Evolutionary conservation across 2,888 invertebrate species (phyloP).

Genomic region (Poecilus cupreus): DNA sequence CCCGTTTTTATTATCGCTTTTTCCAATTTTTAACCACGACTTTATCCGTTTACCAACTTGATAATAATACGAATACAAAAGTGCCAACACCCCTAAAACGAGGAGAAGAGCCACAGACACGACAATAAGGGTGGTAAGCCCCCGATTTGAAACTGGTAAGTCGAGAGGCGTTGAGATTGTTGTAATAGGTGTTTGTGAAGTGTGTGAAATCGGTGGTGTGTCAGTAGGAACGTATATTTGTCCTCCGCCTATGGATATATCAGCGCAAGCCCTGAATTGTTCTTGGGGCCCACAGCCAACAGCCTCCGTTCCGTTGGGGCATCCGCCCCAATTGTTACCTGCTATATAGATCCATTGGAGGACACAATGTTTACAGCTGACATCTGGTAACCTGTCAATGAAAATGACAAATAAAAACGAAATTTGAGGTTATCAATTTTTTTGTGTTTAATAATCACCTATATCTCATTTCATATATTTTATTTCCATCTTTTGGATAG

Average conservation of each 20-base stretch:
- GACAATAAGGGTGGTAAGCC: constrained; percentile 2
- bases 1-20: constrained; percentile 46
- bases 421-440: not conserved
- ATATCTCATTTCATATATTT: constrained; percentile 82
- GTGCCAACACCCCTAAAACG: constrained; percentile 78
- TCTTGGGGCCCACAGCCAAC: constrained; percentile 93
- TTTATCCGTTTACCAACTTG: constrained; percentile 82
- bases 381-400: constrained; percentile 72
- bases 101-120: constrained; percentile 79
- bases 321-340: constrained; percentile 88
- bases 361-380: constrained; percentile 88
- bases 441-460: constrained; percentile 30
- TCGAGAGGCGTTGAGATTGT: not conserved
- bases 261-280: constrained; percentile 90
- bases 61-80: constrained; percentile 87
- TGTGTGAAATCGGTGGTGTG: constrained; percentile 13
- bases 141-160: constrained; percentile 60
- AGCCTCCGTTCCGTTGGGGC: constrained; percentile 83
- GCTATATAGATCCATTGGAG: constrained; percentile 93
- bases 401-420: not conserved
- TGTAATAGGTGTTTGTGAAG: constrained; percentile 9
- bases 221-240: constrained; percentile 60
- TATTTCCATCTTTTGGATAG: constrained; percentile 86
- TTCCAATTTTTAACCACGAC: constrained; percentile 75
- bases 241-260: constrained; percentile 81